Base-by-base conservation (phyloP, 1,140 invertebrate species). In the Neuroterus valhalla region DNA sequence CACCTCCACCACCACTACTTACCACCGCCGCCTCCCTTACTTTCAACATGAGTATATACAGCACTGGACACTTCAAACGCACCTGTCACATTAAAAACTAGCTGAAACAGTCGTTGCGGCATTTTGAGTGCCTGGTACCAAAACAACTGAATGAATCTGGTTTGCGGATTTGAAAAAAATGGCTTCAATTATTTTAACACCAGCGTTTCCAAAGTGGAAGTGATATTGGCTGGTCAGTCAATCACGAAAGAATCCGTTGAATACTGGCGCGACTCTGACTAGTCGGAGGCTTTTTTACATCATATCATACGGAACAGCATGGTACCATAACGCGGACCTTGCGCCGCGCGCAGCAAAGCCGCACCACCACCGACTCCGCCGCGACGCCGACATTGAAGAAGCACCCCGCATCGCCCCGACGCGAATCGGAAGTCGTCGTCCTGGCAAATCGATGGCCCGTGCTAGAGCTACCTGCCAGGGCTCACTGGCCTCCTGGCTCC, bases 221-320 rank as follows among this genome's bases (percentile, higher is more conserved):
- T 55, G 71, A 73, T 72, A 79, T 77, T 79, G 70, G 78, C 78
- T 79, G 78, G 71, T 74, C 78, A 72, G 50, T 8, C 6, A 38
- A 38, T 38, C 5, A 38, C 78, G 71, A 77, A 74, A 73, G 75
- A 77, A 76, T 73, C 74, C 78, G 75, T 75, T 72, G 75, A 77
- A 79, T 70, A 79, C 78, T 79, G 78, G 75, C 78, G 78, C 78
- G 78, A 75, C 72, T 77, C 75, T 79, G 72, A 79, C 78, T 79
- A 72, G 71, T 75, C 78, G 71, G 66, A 77, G 75, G 68, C 70
- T 67, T 68, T 55, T 15, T 26, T 4, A 6, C 77, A 46, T 71
- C 26, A 67, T 55, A 72, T 74, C 71, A 68, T 71, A 75, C 73
- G 68, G 73, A 72, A 68, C 76, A 72, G 67, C 73, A 52, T 74